Evolutionary conservation across 2,113 vertebrate species (phyloP).

Genomic region (Malaclemys terrapin): DNA sequence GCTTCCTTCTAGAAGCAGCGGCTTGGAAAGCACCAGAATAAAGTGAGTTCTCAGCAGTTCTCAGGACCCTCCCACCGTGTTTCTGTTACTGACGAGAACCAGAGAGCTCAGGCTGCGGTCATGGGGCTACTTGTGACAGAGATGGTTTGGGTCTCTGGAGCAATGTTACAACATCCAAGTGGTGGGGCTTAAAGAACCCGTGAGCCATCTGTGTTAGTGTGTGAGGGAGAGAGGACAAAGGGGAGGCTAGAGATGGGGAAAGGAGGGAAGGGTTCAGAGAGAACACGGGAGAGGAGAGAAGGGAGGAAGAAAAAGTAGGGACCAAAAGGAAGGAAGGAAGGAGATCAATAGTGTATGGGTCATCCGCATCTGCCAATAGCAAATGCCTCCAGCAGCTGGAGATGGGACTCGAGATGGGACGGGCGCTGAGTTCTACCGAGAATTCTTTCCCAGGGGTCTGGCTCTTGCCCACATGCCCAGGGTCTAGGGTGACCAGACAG

Average conservation of each 20-base stretch:
- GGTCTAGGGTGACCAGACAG: neutral
- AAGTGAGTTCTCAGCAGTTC: neutral
- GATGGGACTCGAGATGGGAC: accelerated
- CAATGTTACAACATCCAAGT: neutral
- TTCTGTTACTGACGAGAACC: neutral
- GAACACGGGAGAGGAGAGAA: neutral
- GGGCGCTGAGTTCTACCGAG: too few relatives aligned
- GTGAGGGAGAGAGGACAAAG: neutral
- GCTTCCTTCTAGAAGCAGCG: too few relatives aligned
- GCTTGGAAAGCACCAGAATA: neutral
- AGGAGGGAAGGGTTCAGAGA: neutral
- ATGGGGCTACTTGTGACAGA: neutral
- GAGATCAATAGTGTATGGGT: too few relatives aligned
- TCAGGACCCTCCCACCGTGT: neutral
- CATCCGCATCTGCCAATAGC: too few relatives aligned
- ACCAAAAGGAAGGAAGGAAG: too few relatives aligned
- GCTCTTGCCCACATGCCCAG: neutral
- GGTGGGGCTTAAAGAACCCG: neutral
- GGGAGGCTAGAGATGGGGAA: neutral
- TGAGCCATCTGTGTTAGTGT: neutral
- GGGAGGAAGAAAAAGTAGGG: neutral
- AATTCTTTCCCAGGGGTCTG: too few relatives aligned
- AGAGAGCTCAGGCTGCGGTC: neutral
- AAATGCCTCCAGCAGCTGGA: too few relatives aligned
- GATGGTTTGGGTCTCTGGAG: neutral